Percentiles rank a stretch among this genome's conserved stretches.
phyloP scores from a whole-genome alignment of 2,888 invertebrate species.

The Miltochrista miniata region DNA sequence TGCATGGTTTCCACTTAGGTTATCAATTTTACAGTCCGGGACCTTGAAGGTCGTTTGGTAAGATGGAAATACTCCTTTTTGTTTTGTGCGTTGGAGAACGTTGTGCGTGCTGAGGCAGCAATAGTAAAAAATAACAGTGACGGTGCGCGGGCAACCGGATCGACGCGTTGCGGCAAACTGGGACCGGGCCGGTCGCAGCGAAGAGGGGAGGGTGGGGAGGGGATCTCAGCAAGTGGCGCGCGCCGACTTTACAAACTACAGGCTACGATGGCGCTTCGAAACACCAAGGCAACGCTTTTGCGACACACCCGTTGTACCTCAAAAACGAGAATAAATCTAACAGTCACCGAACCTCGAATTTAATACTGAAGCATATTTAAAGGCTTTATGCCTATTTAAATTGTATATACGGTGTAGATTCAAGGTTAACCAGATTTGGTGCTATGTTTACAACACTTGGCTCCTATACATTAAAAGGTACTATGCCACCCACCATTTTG shows the following conservation, averaged over 20 bases:
- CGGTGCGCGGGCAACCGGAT: slow-evolving; percentile 71
- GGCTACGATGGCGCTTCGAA: slow-evolving; percentile 75
- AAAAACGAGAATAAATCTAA: slow-evolving; percentile 64
- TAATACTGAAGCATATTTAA: slow-evolving; percentile 52
- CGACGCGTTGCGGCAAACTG: slow-evolving; percentile 83
- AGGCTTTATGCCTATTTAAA: no score
- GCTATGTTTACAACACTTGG: slow-evolving; percentile 41
- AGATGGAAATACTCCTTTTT: slow-evolving; percentile 68
- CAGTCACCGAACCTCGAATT: slow-evolving; percentile 53
- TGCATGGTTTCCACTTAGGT: slow-evolving; percentile 76
- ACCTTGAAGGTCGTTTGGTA: slow-evolving; percentile 57
- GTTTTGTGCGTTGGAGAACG: slow-evolving; percentile 50
- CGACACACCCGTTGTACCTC: slow-evolving; percentile 75
- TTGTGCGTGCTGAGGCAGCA: slow-evolving; percentile 64
- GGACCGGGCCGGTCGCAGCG: slow-evolving; percentile 69
- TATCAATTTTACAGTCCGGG: slow-evolving; percentile 57
- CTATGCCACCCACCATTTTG: slow-evolving; percentile 18
- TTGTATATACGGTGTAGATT: slow-evolving; percentile 59
- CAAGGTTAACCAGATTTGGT: slow-evolving; percentile 68
- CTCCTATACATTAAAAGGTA: slow-evolving; percentile 45
- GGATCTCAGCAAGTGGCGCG: slow-evolving; percentile 69
- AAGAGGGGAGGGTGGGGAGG: slow-evolving; percentile 57
- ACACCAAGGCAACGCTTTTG: slow-evolving; percentile 78
- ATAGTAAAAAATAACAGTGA: slow-evolving; percentile 49
- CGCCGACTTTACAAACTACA: slow-evolving; percentile 78